Evolutionary conservation across 2,113 vertebrate species (phyloP), one percentile per base, ranked within the genome.

Genomic region (Percopsis transmontana): DNA sequence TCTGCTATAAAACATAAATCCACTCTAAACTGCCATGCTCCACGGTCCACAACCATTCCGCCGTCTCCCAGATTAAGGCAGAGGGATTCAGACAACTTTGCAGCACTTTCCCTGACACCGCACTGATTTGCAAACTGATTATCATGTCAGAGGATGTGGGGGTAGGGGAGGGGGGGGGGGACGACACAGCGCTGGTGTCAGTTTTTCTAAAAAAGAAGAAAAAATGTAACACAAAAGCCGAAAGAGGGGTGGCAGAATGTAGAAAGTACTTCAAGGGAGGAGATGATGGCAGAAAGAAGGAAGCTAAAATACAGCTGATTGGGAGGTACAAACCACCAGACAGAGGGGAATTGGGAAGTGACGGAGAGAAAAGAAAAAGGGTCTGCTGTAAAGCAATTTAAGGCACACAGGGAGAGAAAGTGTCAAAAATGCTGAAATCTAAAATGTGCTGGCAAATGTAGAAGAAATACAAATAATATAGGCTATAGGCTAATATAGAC

Each of bases 91-190:
- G 85, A 85, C 79, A 86, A 81, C 84, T 87, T 81, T 83, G 77
- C 81, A 78, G 82, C 76, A 68, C 74, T 88, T 77, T 82, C 60
- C 76, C 82, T 84, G 80, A 85, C 90, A 84, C 81, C 47, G 85
- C 77, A 73, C 88, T 89, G 90, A 91, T 92, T 88, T 89, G 83
- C 82, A 90, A 89, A 84, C 83, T 86, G 87, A 92, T 92, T 90
- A 88, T 79, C 74, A 72, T 79, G 66, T 77, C 69, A 75, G 69
- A 70, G 67, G 50, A 10, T 14, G 42, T 14, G 42, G 0, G 42
- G 0, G 42, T 14, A 10, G 23, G 27, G 24, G 23, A 19, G 14
- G 33, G 23, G 24, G n/a, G 40, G 18, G 40, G 45, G 38, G 24
- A 18, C 23, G 66, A 58, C 5, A 33, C 27, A 33, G 27, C 3